phyloP scores from a whole-genome alignment of 2,113 vertebrate species.

The Condylura cristata region DNA sequence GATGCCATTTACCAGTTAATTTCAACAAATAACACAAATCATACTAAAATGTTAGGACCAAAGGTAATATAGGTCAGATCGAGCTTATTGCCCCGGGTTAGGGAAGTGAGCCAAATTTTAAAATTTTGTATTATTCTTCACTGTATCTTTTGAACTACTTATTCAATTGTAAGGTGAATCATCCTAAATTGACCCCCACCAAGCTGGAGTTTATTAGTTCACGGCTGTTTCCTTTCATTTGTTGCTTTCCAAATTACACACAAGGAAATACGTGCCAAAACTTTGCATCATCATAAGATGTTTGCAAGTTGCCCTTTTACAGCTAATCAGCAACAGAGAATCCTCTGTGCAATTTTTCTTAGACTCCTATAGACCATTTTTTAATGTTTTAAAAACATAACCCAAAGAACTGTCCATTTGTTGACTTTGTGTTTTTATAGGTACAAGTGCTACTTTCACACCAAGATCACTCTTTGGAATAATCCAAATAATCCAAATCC shows the following conservation, averaged over 20 bases:
- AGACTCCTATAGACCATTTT: neutral
- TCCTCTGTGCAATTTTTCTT: neutral
- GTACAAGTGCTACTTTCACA: neutral
- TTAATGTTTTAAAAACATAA: neutral
- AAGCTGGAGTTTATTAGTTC: conserved; percentile 4
- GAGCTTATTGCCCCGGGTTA: conserved; percentile 49
- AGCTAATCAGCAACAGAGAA: neutral
- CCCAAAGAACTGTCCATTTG: neutral
- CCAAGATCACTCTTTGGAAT: neutral
- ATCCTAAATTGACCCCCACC: neutral
- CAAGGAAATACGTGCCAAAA: neutral
- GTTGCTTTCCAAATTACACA: conserved; percentile 15
- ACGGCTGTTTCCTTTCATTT: conserved; percentile 5
- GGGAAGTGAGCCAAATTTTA: conserved; percentile 30
- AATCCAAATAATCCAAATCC: too few relatives aligned
- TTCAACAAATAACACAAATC: conserved; percentile 58
- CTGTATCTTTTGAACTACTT: conserved; percentile 18
- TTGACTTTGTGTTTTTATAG: conserved; percentile 10
- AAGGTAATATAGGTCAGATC: conserved; percentile 54
- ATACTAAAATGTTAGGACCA: conserved; percentile 24
- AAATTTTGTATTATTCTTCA: conserved; percentile 54
- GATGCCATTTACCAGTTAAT: conserved; percentile 50
- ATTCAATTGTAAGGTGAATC: conserved; percentile 1
- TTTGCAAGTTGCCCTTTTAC: neutral
- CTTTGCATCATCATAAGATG: neutral